Evolutionary conservation across 2,113 vertebrate genomes (phyloP).

Genomic region (Cyanoramphus novaezelandiae): DNA sequence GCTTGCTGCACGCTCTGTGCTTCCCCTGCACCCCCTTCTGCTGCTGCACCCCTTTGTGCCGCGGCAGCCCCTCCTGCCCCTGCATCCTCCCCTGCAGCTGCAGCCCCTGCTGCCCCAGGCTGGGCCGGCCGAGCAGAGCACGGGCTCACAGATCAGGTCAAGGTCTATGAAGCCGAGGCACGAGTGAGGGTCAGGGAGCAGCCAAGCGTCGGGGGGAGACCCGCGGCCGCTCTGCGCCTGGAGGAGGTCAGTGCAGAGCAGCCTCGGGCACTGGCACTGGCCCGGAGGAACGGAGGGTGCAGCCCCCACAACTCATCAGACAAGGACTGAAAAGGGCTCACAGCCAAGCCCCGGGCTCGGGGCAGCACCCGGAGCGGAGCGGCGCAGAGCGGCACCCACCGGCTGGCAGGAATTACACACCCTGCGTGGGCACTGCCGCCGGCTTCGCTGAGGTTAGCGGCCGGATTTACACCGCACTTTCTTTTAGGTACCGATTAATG

Average conservation of each 20-base stretch:
- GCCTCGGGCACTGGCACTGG: too few relatives aligned
- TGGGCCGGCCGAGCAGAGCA: not conserved
- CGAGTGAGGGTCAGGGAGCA: not conserved
- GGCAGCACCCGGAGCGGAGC: too few relatives aligned
- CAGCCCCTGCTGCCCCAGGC: not conserved
- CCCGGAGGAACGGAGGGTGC: not conserved
- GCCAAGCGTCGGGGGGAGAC: rapidly evolving
- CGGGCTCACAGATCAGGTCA: rapidly evolving
- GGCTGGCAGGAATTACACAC: not conserved
- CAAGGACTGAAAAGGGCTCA: not conserved
- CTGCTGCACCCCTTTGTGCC: too few relatives aligned
- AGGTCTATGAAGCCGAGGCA: not conserved
- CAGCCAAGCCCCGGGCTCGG: rapidly evolving
- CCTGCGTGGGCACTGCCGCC: not conserved
- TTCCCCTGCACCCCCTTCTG: not conserved
- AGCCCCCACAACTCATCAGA: not conserved
- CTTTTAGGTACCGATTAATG: not conserved
- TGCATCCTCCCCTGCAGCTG: not conserved
- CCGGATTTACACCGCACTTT: rapidly evolving
- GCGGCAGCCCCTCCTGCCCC: too few relatives aligned
- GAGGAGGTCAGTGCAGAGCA: not conserved
- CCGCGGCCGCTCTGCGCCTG: not conserved
- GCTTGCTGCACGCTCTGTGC: not conserved
- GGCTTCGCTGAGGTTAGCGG: not conserved
- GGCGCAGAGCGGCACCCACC: too few relatives aligned